Base-by-base conservation (phyloP, 2,113 vertebrate genomes). In the Oreochromis aureus region DNA sequence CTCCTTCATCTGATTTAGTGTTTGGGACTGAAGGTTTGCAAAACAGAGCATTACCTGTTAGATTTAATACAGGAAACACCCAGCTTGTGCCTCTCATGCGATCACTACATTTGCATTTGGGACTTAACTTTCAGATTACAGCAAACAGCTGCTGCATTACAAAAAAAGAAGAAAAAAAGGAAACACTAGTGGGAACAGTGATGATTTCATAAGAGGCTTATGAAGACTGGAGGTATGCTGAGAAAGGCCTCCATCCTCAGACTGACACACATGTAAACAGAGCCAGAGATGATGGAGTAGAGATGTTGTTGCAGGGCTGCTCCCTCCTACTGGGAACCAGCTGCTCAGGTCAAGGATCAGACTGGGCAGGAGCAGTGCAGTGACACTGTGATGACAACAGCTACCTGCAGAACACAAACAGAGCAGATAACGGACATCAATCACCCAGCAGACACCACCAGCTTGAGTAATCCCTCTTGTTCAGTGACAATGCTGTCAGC, bases 331-430 rank as follows among this genome's bases (percentile, higher is more conserved):
- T 90, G 92, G 91, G 92, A 89, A 90, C 55, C 92, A 89, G 90
- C 87, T 90, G 91, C 84, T 86, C 86, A 44, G 92, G 82, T 91
- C 87, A 84, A 88, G 88, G 88, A 90, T 90, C 89, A 69, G 61
- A 81, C 83, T 58, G 82, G 86, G 84, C 84, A 34, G 48, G 76
- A 76, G 82, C 91, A 59, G 58, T 2, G 44, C n/a, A 48, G 89
- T 63, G 76, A 88, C 84, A 69, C 87, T 46, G 73, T 86, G 54
- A 87, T 85, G 91, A 92, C 88, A 92, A 89, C 88, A 80, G 89
- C 90, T 86, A 92, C 92, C 93, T 95, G 92, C 80, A 90, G 93
- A 92, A 91, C 91, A 93, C 89, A 94, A 94, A 89, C 91, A 86
- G 34, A 93, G 81, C 24, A 88, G 93, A 95, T 82, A 93, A 71